These are phyloP conservation scores for Cabera pusaria DNA, from an alignment of 2,888 invertebrate species.

Conservation along the genomic window DNA sequence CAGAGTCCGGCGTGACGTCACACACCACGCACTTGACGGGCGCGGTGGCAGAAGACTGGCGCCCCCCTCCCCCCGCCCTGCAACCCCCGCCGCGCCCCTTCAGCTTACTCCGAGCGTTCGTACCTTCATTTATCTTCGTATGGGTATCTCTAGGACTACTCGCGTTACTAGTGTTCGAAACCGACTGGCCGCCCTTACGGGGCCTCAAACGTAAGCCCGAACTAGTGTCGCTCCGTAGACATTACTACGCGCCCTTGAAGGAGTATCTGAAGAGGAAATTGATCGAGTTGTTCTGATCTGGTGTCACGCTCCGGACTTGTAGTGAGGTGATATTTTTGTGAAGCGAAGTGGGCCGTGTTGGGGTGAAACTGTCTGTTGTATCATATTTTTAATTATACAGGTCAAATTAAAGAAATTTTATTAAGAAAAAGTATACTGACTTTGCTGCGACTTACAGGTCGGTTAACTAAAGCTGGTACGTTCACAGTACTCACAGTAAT, in stretches of 20 bases:
- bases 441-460: too few species aligned
- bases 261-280: slow-evolving; percentile 87
- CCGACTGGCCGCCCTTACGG: slow-evolving; percentile 88
- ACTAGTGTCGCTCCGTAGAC: slow-evolving; percentile 88
- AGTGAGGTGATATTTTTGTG: slow-evolving; percentile 22
- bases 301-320: slow-evolving; percentile 7
- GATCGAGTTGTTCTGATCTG: slow-evolving; percentile 83
- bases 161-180: slow-evolving; percentile 89
- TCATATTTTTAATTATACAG: too few species aligned
- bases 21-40: slow-evolving; percentile 66
- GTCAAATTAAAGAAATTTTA: too few species aligned
- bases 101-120: slow-evolving; percentile 83
- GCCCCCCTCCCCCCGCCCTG: slow-evolving; percentile 67
- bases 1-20: slow-evolving; percentile 86
- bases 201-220: slow-evolving; percentile 89
- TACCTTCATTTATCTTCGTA: slow-evolving; percentile 90
- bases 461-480: too few species aligned
- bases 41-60: slow-evolving; percentile 42
- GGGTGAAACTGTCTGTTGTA: slow-evolving; percentile 16
- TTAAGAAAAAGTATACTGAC: too few species aligned
- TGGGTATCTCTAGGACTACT: slow-evolving; percentile 86
- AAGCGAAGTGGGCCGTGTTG: slow-evolving; percentile 17
- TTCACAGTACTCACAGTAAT: too few species aligned
- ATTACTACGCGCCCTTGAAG: slow-evolving; percentile 93
- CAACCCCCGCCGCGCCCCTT: slow-evolving; percentile 45